Base-by-base conservation (phyloP, 1,140 invertebrate species). In the Heliconius nattereri region DNA sequence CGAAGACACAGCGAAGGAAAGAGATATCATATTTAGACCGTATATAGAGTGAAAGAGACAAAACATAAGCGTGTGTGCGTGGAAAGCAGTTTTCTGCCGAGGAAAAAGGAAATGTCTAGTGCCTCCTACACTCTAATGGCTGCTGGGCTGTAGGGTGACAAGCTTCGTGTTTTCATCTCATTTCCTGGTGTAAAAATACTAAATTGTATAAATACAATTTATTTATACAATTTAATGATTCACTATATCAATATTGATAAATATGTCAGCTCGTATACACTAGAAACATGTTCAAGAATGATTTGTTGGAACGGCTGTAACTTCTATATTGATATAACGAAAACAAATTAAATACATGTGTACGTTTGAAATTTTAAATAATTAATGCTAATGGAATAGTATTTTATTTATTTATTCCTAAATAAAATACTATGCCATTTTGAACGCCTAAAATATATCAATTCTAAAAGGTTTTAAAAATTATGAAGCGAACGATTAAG, bases 31-130 rank as follows among this genome's bases (percentile, higher is more conserved):
- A 71, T 29, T 49, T 26, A 76, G 35, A 29, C 35, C n/a, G 37
- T 40, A 52, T 40, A 54, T 0, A 35, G 66, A 32, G 49, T 35
- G 54, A 57, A 49, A 66, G 71, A 9, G 79, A 80, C 7, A 76
- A 71, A 66, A 45, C 52, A 73, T 35, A 29, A 20, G 54, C 40
- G 37, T 73, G 71, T 80, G 77, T 81, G 76, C 60, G 71, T 81
- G 80, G 80, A 81, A 81, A 81, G 80, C 80, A 78, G 80, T 81
- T 81, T 81, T 81, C 80, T 81, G 80, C 77, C 60, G 71, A 76
- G 80, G 76, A 75, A 81, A 81, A 81, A 76, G 80, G 80, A 78
- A 81, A 81, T 70, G 80, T 75, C 73, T 73, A 49, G 74, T 73
- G 57, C 66, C 66, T 75, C 74, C 75, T 71, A 82, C 75, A 72